Conservation (phyloP, 2,888 invertebrate species). For the Tinea trinotella region DNA sequence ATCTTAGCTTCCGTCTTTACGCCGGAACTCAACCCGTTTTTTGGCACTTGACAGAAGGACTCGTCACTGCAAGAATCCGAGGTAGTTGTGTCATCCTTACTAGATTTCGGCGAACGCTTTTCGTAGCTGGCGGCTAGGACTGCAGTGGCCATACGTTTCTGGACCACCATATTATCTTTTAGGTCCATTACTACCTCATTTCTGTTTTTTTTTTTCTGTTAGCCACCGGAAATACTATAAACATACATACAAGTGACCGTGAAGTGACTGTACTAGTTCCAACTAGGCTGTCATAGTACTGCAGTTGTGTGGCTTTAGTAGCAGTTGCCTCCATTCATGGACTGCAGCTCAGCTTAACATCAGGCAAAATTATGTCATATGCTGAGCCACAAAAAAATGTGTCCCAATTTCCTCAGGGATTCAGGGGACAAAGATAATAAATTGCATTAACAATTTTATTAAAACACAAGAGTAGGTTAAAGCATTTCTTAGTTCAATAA, state of each 20-base stretch:
- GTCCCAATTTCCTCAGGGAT: too few species aligned
- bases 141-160: slow-evolving; percentile 92
- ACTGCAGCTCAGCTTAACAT: too few species aligned
- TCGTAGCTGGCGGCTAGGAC: slow-evolving; percentile 92
- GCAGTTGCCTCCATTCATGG: too few species aligned
- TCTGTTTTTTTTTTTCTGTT: slow-evolving; percentile 72
- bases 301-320: too few species aligned
- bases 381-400: too few species aligned
- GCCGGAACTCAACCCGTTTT: slow-evolving; percentile 67
- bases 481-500: slow-evolving; percentile 3
- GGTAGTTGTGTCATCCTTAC: slow-evolving; percentile 70
- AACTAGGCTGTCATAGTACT: too few species aligned
- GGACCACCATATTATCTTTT: slow-evolving; percentile 89
- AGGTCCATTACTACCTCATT: slow-evolving; percentile 82
- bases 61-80: slow-evolving; percentile 72
- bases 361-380: too few species aligned
- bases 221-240: too few species aligned
- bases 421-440: too few species aligned
- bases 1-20: slow-evolving; percentile 67
- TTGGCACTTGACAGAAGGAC: slow-evolving; percentile 64
- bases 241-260: too few species aligned
- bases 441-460: neutral
- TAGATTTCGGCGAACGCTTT: slow-evolving; percentile 75
- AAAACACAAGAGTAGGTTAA: neutral
- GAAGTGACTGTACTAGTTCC: too few species aligned